Base-by-base conservation (phyloP, 2,888 invertebrate genomes). In the Drosophila niveifrons region DNA sequence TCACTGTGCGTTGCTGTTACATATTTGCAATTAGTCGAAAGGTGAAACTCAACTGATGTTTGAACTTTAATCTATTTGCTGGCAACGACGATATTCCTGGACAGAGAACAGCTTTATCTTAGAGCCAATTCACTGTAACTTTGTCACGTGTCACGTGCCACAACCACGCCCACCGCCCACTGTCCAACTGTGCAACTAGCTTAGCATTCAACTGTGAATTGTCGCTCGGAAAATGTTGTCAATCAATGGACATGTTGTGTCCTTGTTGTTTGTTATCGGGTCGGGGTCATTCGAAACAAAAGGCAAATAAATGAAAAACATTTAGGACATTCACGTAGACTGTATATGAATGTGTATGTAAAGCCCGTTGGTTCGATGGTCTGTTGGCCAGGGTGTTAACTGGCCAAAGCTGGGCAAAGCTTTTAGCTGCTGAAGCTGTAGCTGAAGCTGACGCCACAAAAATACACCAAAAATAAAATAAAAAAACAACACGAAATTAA, bases 141-240 rank as follows among this genome's bases (percentile, higher is more conserved):
- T 61, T 57, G 78, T 73, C 75, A 78, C 78, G 69, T 78, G 74
- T 47, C 62, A 51, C 41, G 68, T 36, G 43, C 53, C 17, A 11
- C 44, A 9, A 15, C 46, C 43, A 56, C 41, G 70, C 36, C 47
- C 53, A 13, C 11, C 44, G 11, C 29, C 46, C 43, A 56, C 23
- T 9, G 29, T 31, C 43, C 53, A 28, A 13, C 17, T 2, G 36
- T 39, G 34, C 51, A 57, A 57, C 41, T 36, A 31, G 52, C 44
- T 51, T 43, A 28, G 62, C 59, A 61, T 59, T 59, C 39, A 59
- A 44, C 51, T 59, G 63, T 41, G 63, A 77, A 72, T 72, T 63
- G 63, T 63, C 66, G 53, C 11, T 43, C 23, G 23, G 2, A 36
- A 53, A 28, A 41, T 47, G 36, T 53, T 75, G 73, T 61, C 73